Base-by-base conservation (phyloP, 2,888 invertebrate genomes). In the Calliopum simillimum region DNA sequence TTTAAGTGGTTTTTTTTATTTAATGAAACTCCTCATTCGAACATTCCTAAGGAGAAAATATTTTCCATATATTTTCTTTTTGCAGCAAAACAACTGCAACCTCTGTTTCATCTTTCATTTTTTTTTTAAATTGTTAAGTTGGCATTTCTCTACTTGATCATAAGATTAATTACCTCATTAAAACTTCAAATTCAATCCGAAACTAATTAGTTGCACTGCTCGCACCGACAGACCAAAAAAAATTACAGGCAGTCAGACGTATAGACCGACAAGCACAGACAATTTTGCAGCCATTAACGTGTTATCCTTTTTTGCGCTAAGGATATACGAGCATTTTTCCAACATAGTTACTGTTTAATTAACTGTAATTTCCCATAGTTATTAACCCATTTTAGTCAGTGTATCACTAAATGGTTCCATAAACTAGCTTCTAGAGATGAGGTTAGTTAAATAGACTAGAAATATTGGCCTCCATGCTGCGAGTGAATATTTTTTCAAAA, bases 91-190 rank as follows among this genome's bases (percentile, higher is more conserved):
- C 33, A 33, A 8, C 33, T 33, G 33, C 33, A 33, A 6, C 8
- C 8, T 4, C 33, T 33, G 33, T 6, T 6, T 33, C 5, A 33
- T 33, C 8, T 8, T 33, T 33, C 33, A 33, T 8, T 8, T 33
- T 33, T 33, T 33, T 33, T 33, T 8, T 33, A 33, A 33, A 33
- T 8, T 33, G 33, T 33, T 33, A 33, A 33, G 8, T 58, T 59
- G 43, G 47, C 47, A 23, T 49, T 25, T 16, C 19, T 51, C 11
- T 19, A 19, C 13, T 25, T 51, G 44, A 46, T 47, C 59, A 47
- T 23, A 41, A 47, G 63, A 58, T 49, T 49, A 69, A 56, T 56
- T 56, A 64, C 16, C 69, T 63, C 63, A 47, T 69, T 67, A 63
- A 69, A 62, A 53, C 21, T 63, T 55, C 46, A 62, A 62, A 58